Evolutionary conservation across 35 echinoderm and acorn worm species (phyloP).

Genomic region (Lytechinus variegatus): DNA sequence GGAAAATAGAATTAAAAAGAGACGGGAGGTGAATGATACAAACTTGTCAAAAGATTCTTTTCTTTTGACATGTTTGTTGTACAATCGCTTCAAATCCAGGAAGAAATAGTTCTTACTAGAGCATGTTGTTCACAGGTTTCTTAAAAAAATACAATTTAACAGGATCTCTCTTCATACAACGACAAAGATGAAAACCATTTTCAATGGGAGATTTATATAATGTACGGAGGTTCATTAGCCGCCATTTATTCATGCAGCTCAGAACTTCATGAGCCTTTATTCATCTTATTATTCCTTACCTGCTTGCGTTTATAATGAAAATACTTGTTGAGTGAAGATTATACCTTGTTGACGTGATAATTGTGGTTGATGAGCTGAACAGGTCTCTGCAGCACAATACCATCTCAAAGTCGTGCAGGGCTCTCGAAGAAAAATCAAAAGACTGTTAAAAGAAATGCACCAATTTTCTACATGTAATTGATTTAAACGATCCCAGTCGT

Average conservation of each 20-base stretch:
- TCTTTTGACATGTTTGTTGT: not conserved
- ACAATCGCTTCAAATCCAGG: not conserved
- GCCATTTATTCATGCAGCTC: no score
- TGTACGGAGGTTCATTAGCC: no score
- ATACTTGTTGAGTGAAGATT: not conserved
- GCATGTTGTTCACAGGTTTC: not conserved
- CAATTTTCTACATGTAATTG: no score
- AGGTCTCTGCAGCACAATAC: not conserved
- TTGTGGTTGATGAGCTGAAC: not conserved
- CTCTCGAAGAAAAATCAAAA: not conserved
- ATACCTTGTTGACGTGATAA: not conserved
- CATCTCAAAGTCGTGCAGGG: not conserved
- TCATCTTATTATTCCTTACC: not conserved
- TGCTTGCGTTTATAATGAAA: not conserved
- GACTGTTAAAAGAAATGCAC: no score
- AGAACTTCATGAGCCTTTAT: not conserved
- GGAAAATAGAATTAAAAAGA: not conserved
- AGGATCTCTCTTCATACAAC: not conserved
- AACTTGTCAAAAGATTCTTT: not conserved
- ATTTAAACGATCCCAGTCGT: no score
- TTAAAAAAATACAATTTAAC: not conserved
- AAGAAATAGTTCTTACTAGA: not conserved
- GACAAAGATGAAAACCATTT: not conserved
- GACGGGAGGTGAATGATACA: not conserved
- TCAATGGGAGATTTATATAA: no score